phyloP scores from a whole-genome alignment of 2,113 vertebrate genomes.

The Cisticola juncidis region DNA sequence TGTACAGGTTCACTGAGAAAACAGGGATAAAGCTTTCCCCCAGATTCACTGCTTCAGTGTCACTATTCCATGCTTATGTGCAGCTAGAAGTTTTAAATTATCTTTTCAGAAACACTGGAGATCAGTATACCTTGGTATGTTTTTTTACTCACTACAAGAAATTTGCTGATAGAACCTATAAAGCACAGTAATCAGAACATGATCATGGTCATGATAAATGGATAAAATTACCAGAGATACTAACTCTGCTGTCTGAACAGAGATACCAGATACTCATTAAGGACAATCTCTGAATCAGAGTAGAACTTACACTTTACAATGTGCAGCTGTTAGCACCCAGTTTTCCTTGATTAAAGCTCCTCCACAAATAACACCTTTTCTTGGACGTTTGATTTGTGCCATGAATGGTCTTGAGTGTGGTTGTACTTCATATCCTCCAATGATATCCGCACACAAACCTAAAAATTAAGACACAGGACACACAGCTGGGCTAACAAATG shows the following conservation, averaged over 20 bases:
- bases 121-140: background rate
- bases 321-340: slow-evolving; percentile 81
- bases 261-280: background rate
- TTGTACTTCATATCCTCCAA: slow-evolving; percentile 59
- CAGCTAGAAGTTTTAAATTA: background rate
- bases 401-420: slow-evolving; percentile 78
- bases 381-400: background rate
- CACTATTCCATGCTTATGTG: background rate
- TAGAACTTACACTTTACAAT: slow-evolving; percentile 64
- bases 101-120: background rate
- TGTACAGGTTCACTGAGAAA: background rate
- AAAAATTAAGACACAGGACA: background rate
- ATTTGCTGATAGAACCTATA: background rate
- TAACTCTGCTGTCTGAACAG: background rate
- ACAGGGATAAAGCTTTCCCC: background rate
- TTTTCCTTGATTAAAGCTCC: slow-evolving; percentile 69
- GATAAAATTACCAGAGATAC: background rate
- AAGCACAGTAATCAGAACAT: background rate
- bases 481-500: background rate
- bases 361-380: background rate
- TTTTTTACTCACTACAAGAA: background rate
- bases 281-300: background rate
- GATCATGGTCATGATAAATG: background rate
- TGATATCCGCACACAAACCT: slow-evolving; percentile 68
- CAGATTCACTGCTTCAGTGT: background rate